Conservation (phyloP, 2,113 vertebrate species). For the Nothocercus julius region DNA sequence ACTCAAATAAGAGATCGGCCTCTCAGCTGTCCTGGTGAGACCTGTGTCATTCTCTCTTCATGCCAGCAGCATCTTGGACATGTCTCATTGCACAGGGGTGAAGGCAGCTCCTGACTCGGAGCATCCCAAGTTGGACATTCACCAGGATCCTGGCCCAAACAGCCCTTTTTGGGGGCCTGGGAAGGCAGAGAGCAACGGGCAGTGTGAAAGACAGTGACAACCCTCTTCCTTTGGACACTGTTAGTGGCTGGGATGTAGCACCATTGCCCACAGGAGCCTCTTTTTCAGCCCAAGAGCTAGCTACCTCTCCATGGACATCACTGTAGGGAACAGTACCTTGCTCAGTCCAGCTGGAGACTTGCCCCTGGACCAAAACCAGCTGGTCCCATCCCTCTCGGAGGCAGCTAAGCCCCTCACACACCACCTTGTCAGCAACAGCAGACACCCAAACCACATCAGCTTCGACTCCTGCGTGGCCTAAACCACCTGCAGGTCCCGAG, state of each 20-base stretch:
- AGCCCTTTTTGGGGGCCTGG: background rate
- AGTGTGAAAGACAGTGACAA: background rate
- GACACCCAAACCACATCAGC: background rate
- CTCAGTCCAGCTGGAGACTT: no score
- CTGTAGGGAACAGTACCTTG: no score
- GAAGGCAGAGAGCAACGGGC: background rate
- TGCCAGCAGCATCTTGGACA: background rate
- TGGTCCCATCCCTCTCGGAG: no score
- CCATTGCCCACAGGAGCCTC: background rate
- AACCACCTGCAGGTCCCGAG: accelerated
- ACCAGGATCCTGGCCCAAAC: background rate
- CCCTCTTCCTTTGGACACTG: accelerated
- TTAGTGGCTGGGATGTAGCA: background rate
- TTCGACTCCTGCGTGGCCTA: accelerated
- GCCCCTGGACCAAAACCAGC: no score
- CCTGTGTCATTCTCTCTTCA: background rate
- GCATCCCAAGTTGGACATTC: accelerated
- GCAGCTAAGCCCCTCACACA: no score
- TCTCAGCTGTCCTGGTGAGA: background rate
- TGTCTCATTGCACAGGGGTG: accelerated
- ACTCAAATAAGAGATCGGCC: background rate
- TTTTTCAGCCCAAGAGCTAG: background rate
- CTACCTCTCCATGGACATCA: no score
- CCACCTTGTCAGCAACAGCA: no score
- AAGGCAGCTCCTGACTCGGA: background rate